Evolutionary conservation across 2,113 vertebrate species (phyloP).

Genomic region (Pelecanus crispus): DNA sequence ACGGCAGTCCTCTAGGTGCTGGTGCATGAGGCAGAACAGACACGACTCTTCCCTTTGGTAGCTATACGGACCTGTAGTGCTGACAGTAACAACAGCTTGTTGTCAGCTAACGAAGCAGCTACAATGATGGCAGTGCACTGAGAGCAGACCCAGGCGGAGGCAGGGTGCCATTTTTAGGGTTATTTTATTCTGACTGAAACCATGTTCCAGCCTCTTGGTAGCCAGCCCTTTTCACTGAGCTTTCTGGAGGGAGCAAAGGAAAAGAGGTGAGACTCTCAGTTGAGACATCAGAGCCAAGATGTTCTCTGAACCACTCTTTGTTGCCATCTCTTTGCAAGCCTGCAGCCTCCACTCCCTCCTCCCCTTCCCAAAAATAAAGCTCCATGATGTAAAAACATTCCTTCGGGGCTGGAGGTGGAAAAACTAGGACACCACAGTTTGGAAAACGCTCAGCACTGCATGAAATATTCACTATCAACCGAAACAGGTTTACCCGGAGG

Average conservation of each 20-base stretch:
- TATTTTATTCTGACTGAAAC: background rate
- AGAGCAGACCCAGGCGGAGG: background rate
- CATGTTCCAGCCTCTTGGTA: background rate
- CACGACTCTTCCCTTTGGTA: background rate
- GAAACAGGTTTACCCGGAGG: slow-evolving; percentile 65
- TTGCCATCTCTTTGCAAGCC: background rate
- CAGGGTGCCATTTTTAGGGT: background rate
- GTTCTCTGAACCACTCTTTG: slow-evolving; percentile 24
- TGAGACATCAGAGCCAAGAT: background rate
- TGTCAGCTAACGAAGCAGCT: background rate
- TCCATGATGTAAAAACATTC: slow-evolving; percentile 67
- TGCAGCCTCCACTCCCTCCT: slow-evolving; percentile 49
- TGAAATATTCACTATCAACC: slow-evolving; percentile 69
- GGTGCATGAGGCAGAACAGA: background rate
- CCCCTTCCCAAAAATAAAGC: slow-evolving; percentile 58
- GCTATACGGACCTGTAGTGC: background rate
- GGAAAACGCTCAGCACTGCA: slow-evolving; percentile 58
- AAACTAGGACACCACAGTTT: slow-evolving; percentile 63
- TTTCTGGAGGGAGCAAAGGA: background rate
- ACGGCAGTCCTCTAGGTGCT: background rate
- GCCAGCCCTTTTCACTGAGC: background rate
- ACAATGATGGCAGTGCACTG: fast-evolving
- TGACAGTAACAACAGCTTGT: background rate
- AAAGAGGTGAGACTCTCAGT: background rate
- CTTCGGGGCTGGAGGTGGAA: slow-evolving; percentile 67